Evolutionary conservation across 2,888 invertebrate species (phyloP).

Genomic region (Tanaodytes sp.): DNA sequence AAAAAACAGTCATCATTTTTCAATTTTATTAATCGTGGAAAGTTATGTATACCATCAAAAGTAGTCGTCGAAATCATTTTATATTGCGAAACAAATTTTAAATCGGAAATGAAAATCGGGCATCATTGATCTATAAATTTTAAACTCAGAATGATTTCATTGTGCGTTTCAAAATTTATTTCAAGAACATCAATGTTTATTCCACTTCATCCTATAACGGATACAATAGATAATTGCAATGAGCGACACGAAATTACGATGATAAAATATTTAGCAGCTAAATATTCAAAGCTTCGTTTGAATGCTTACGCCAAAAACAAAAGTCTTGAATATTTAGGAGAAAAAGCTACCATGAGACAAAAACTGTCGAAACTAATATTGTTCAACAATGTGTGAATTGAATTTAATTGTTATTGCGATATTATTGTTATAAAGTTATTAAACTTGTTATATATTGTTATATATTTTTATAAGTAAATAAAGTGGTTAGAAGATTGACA

Average conservation of each 20-base stretch:
- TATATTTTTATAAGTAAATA: no score
- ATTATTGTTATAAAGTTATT: no score
- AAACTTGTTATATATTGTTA: no score
- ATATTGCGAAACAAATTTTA: slow-evolving; percentile 13
- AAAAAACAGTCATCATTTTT: background rate
- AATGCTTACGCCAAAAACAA: slow-evolving; percentile 3
- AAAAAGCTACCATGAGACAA: slow-evolving; percentile 12
- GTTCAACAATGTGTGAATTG: no score
- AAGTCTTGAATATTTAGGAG: slow-evolving; percentile 20
- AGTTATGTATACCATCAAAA: slow-evolving; percentile 5
- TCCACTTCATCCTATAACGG: slow-evolving; percentile 12
- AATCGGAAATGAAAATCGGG: slow-evolving; percentile 3
- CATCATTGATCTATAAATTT: slow-evolving; percentile 3
- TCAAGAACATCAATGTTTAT: background rate
- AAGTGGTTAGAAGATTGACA: no score
- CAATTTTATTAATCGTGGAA: slow-evolving; percentile 18
- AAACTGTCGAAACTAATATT: no score
- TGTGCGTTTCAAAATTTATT: background rate
- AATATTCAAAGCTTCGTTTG: slow-evolving; percentile 12
- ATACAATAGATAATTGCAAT: background rate
- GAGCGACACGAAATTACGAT: slow-evolving; percentile 10
- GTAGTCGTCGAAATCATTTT: background rate
- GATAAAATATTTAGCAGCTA: slow-evolving; percentile 4
- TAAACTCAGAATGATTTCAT: slow-evolving; percentile 4
- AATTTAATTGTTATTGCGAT: no score